These are phyloP conservation scores for Tetanocera ferruginea DNA, from an alignment of 2,888 invertebrate genomes.

Conservation along the genomic window DNA sequence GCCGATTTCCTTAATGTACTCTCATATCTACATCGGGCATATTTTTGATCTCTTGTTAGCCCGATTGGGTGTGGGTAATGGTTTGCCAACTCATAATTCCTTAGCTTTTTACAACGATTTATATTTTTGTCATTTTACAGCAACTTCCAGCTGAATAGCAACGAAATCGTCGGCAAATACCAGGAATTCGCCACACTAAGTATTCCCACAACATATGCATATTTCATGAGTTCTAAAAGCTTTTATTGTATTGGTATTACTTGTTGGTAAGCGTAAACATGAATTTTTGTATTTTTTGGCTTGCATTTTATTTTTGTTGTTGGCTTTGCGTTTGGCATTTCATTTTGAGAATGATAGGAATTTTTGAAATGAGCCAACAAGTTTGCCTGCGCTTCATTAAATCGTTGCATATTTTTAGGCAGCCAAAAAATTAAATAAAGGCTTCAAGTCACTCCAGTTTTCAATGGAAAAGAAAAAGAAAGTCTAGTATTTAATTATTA, in stretches of 20 bases:
- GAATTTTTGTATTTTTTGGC: not conserved
- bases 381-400: not conserved
- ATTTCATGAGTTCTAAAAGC: conserved; percentile 58
- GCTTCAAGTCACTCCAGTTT: not conserved
- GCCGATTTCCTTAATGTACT: conserved; percentile 28
- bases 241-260: conserved; percentile 49
- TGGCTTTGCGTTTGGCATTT: not conserved
- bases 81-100: conserved; percentile 24
- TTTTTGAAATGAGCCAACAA: not conserved
- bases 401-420: not conserved
- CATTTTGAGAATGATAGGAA: not conserved
- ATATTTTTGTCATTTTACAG: conserved; percentile 26
- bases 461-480: no score
- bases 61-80: conserved; percentile 24
- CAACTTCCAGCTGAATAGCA: not conserved
- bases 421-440: no score
- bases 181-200: conserved; percentile 47
- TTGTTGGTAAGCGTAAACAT: not conserved
- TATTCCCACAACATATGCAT: conserved; percentile 57
- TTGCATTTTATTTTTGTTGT: not conserved
- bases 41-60: not conserved
- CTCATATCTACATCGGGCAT: not conserved
- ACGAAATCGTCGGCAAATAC: not conserved
- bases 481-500: no score
- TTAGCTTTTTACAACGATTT: conserved; percentile 26